phyloP scores from a whole-genome alignment of 2,797 vertebrate species.

The Rhynchotus rufescens region DNA sequence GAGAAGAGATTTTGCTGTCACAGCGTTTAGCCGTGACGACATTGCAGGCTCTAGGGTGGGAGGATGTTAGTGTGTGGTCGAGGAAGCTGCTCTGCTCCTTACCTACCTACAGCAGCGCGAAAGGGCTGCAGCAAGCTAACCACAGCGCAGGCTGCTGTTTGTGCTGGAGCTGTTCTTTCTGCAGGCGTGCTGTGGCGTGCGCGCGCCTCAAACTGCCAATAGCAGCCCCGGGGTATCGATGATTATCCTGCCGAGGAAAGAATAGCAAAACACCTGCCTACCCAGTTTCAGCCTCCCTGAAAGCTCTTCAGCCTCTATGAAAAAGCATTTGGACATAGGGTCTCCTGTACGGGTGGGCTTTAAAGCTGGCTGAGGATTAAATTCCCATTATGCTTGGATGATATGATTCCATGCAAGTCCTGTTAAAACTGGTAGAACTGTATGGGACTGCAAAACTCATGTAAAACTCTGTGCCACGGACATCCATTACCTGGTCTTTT shows the following conservation, averaged over 20 bases:
- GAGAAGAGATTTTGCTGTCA: slow-evolving; percentile 37
- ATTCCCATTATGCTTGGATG: neutral
- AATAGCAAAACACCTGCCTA: neutral
- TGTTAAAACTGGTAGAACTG: neutral
- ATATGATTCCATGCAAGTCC: neutral
- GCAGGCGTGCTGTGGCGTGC: slow-evolving; percentile 1
- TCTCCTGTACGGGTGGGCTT: neutral
- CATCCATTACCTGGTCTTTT: neutral
- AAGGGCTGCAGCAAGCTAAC: neutral
- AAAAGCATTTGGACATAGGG: neutral
- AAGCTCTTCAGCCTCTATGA: neutral
- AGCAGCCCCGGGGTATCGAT: neutral
- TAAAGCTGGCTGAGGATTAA: neutral
- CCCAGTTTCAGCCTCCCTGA: slow-evolving; percentile 17
- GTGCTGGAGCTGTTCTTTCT: slow-evolving; percentile 22
- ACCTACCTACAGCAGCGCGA: neutral
- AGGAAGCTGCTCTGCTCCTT: slow-evolving; percentile 39
- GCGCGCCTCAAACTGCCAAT: neutral
- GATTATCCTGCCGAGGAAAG: neutral
- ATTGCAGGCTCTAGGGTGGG: neutral
- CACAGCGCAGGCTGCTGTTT: slow-evolving; percentile 1
- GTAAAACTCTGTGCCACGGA: neutral
- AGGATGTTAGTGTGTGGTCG: neutral
- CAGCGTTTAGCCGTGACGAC: slow-evolving; percentile 32
- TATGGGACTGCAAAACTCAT: neutral